These are phyloP conservation scores for Planococcus citri DNA, from an alignment of 1,140 invertebrate species.

Conservation along the genomic window DNA sequence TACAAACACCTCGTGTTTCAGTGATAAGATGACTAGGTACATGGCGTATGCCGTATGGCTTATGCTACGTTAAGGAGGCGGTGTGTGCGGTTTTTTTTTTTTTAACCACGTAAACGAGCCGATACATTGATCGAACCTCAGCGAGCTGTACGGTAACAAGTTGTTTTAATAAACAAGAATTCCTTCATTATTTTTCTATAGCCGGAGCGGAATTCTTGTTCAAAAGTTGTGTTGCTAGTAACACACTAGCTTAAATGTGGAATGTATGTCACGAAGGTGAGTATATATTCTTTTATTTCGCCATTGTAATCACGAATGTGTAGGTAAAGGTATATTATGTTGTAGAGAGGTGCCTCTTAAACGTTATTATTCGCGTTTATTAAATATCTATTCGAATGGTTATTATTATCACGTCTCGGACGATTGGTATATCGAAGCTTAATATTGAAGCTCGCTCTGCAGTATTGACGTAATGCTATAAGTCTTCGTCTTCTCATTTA, in stretches of 20 bases:
- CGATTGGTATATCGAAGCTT: too few relatives aligned
- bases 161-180: conserved; percentile 18
- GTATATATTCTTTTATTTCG: background rate
- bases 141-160: conserved; percentile 18
- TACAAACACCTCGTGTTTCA: background rate
- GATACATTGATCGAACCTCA: conserved; percentile 10
- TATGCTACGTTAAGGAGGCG: too few relatives aligned
- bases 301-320: conserved; percentile 4
- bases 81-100: too few relatives aligned
- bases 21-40: background rate
- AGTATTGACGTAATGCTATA: too few relatives aligned
- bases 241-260: conserved; percentile 14
- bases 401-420: too few relatives aligned
- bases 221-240: conserved; percentile 10
- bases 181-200: conserved; percentile 10
- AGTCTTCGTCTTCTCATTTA: too few relatives aligned
- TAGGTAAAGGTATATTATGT: background rate
- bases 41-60: too few relatives aligned
- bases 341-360: background rate
- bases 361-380: background rate
- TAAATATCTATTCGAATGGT: background rate
- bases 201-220: conserved; percentile 15
- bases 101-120: background rate
- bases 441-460: too few relatives aligned
- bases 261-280: conserved; percentile 14